Evolutionary conservation across 2,797 vertebrate genomes (phyloP), one percentile per base, ranked within the genome.

Genomic region (Lepidocolaptes lacrymiger): DNA sequence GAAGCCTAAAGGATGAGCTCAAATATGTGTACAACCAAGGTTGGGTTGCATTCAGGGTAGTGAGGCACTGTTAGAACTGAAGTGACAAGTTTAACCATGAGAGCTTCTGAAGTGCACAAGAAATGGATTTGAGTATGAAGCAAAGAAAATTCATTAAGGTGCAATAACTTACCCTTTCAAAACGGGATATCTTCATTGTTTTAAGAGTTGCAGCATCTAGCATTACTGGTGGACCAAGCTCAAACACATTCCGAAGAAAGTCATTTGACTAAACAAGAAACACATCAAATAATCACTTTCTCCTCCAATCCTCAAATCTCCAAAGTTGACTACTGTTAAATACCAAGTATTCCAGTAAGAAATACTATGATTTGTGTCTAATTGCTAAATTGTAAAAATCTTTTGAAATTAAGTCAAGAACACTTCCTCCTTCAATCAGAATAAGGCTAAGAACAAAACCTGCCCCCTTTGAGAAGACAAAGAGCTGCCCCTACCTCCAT

Each of bases 191-290:
- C 97, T 99, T 99, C 99, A 99, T 99, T 69, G 99, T 98, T 97
- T 99, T 99, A 89, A 99, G 98, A 21, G 99, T 97, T 8, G 98
- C 98, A 17, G 99, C 98, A 96, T 99, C 99, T 43, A 99, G 98
- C 97, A 99, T 95, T 85, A 99, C 97, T 0, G 99, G 99, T 54
- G 99, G 99, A 92, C 99, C 99, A 89, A 99, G 98, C 95, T 99
- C 99, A 98, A 99, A 99, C 71, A 99, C 99, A 27, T 99, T 99
- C 79, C 99, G 98, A 95, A 99, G 99, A 89, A 99, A 99, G 86
- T 99, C 99, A 93, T 99, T 99, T 22, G 98, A 98, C 99, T 99
- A 85, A 56, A 75, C 13, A 74, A 67, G 37, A 87, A 55, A 71
- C 23, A 88, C 28, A 94, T 14, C 14, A 54, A 79, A 36, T 16